Evolutionary conservation across 2,113 vertebrate genomes (phyloP).

Genomic region (Acinonyx jubatus): DNA sequence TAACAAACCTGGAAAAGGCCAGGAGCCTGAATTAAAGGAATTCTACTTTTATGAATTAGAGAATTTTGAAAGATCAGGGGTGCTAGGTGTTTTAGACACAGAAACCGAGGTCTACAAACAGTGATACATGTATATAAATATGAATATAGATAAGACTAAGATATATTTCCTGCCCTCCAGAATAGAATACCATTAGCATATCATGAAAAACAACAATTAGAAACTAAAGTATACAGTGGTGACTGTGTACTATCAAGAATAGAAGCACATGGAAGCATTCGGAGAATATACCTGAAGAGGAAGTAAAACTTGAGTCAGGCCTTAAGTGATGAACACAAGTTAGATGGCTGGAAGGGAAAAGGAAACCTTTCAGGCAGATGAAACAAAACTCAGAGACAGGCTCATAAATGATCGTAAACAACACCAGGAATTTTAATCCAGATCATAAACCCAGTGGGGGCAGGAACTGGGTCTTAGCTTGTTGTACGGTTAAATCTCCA

Average conservation of each 20-base stretch:
- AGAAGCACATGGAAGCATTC: neutral
- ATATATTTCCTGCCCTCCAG: neutral
- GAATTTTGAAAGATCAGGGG: neutral
- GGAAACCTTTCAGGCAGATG: neutral
- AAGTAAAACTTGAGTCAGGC: neutral
- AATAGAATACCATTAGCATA: neutral
- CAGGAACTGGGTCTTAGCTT: neutral
- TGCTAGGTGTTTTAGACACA: neutral
- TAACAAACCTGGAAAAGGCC: neutral
- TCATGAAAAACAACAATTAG: neutral
- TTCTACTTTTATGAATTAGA: neutral
- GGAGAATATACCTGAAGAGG: neutral
- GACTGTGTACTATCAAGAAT: neutral
- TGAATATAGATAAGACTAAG: neutral
- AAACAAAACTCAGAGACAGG: neutral
- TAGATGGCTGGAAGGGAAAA: neutral
- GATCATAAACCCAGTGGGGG: neutral
- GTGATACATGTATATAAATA: neutral
- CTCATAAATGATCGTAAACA: neutral
- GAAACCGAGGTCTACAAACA: neutral
- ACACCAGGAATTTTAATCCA: neutral
- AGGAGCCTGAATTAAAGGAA: conserved; percentile 8
- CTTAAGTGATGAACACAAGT: neutral
- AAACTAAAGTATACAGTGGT: neutral
- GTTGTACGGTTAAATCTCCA: neutral